Base-by-base conservation (phyloP, 2,797 vertebrate species). In the Moxostoma hubbsi region DNA sequence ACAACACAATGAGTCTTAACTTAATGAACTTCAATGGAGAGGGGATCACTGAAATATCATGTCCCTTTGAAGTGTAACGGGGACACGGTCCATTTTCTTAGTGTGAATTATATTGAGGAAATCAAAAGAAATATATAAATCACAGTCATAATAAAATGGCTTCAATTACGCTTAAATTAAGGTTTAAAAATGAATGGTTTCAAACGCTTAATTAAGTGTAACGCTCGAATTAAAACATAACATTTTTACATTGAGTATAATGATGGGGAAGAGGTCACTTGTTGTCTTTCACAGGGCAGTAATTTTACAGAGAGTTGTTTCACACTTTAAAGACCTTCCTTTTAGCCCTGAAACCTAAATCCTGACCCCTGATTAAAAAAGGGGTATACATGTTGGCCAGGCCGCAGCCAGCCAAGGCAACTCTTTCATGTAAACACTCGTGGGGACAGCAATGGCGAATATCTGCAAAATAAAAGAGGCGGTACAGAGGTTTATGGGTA, bases 401-500 rank as follows among this genome's bases (percentile, higher is more conserved):
- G 69, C 50, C 63, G 61, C 5, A 12, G 54, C 55, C 54, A 66
- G 73, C 53, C 49, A 81, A 83, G 75, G 81, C 66, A 79, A 78
- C 72, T 68, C 75, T 55, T 78, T 79, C 66, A 57, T 67, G 72
- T 78, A 79, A 84, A 81, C 81, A 66, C 65, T 64, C 36, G 55
- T 3, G 47, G 62, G 53, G 53, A 62, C 46, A 54, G 45, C 62
- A 46, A 68, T 74, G 11, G 89, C 88, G 86, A 90, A 89, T 88
- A 89, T 84, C 81, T 79, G 86, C 90, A 89, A 89, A 90, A 47
- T 89, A 85, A 86, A 88, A 83, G 58, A 45, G 82, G 67, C 74
- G 72, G 67, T 51, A 63, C 57, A 13, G 67, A 58, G 74, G 64
- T 59, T 78, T 71, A 49, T 55, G 61, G 62, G 43, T 50, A 90